Evolutionary conservation across 2,113 vertebrate genomes (phyloP).

Genomic region (Cochlearius cochlearius): DNA sequence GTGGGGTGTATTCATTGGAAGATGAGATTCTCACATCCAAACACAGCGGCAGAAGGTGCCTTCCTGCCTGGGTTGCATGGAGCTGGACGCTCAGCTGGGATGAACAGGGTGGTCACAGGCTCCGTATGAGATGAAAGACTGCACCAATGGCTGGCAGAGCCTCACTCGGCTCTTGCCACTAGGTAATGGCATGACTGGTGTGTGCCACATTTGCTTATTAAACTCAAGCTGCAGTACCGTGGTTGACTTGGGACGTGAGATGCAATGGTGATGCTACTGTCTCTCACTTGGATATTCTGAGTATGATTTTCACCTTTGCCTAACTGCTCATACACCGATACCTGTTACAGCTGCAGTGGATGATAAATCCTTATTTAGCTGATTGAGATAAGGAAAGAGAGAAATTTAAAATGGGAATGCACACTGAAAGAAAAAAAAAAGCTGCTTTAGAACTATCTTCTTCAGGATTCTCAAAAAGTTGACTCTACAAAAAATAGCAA

Average conservation of each 20-base stretch:
- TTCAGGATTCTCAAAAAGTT: neutral
- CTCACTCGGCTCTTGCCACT: neutral
- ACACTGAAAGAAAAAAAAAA: neutral
- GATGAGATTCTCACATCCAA: neutral
- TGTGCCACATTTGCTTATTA: neutral
- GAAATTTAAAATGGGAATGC: neutral
- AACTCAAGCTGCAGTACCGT: neutral
- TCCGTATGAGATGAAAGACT: neutral
- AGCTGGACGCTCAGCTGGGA: neutral
- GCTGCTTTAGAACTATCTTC: neutral
- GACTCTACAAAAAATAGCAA: neutral
- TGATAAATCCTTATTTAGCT: neutral
- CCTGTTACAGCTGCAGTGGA: neutral
- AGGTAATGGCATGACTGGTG: fast-evolving
- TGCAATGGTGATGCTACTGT: neutral
- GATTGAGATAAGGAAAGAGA: neutral
- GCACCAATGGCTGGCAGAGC: too few species aligned
- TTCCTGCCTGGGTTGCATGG: neutral
- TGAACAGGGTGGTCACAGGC: neutral
- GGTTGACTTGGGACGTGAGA: neutral
- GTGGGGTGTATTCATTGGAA: neutral
- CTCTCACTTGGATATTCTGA: neutral
- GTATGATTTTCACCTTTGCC: neutral
- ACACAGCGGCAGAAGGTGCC: neutral
- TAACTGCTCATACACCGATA: neutral